Conservation (phyloP, 2,888 invertebrate species). For the Aphodius sticticus region DNA sequence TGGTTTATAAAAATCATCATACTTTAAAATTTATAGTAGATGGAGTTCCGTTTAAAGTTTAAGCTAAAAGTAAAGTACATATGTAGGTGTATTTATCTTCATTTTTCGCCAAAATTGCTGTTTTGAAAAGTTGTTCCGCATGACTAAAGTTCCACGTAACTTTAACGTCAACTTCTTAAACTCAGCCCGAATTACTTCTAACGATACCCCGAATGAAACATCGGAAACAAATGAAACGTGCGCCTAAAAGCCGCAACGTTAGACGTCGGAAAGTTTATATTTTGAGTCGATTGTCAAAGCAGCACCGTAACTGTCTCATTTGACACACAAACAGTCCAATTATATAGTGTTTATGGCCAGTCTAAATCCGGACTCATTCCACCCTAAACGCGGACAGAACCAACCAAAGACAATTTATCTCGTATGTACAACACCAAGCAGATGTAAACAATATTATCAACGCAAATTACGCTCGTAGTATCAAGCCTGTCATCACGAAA, state of each 20-base stretch:
- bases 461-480: not conserved
- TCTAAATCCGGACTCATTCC: constrained; percentile 52
- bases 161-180: not conserved
- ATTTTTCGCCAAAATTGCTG: too few relatives aligned
- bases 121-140: too few relatives aligned
- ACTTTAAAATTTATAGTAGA: too few relatives aligned
- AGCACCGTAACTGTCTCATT: constrained; percentile 58
- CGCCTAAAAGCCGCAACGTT: constrained; percentile 11
- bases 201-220: not conserved
- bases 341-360: constrained; percentile 58
- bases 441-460: constrained; percentile 8
- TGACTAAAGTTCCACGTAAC: too few relatives aligned
- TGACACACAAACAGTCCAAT: constrained; percentile 60
- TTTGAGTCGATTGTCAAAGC: constrained; percentile 56
- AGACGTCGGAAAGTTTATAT: constrained; percentile 28
- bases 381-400: constrained; percentile 14
- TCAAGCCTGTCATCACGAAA: not conserved
- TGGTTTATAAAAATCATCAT: too few relatives aligned
- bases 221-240: not conserved
- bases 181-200: not conserved
- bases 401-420: constrained; percentile 7
- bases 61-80: too few relatives aligned
- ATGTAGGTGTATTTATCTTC: too few relatives aligned
- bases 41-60: too few relatives aligned
- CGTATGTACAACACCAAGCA: not conserved